These are phyloP conservation scores for Protodeltote pygarga DNA, from an alignment of 2,888 invertebrate species.

Conservation along the genomic window DNA sequence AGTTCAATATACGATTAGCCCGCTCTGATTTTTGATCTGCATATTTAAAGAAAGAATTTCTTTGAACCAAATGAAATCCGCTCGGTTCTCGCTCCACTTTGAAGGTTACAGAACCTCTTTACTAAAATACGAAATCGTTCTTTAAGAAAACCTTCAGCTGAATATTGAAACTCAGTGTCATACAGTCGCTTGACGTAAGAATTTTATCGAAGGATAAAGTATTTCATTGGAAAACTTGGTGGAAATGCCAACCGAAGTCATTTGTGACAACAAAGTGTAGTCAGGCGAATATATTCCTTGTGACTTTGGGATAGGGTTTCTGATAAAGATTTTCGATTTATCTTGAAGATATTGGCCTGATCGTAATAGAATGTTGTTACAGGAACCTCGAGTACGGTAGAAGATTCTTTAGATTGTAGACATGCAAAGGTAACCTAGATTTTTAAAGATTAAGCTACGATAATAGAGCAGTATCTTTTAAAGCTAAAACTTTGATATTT, in stretches of 20 bases:
- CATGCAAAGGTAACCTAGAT: too few species aligned
- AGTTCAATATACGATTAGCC: too few species aligned
- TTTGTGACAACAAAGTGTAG: slow-evolving; percentile 19
- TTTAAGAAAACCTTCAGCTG: slow-evolving; percentile 9
- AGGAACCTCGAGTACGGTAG: background rate
- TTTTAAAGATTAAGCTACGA: too few species aligned
- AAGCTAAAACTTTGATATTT: too few species aligned
- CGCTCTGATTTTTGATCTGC: too few species aligned
- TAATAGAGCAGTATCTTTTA: too few species aligned
- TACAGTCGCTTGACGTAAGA: slow-evolving; percentile 19
- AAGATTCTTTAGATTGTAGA: too few species aligned
- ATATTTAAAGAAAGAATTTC: too few species aligned
- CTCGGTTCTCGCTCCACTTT: too few species aligned
- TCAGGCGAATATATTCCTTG: slow-evolving; percentile 30
- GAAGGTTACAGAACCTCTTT: too few species aligned
- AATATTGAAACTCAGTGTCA: slow-evolving; percentile 36
- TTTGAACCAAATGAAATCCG: too few species aligned
- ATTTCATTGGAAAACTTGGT: slow-evolving; percentile 35
- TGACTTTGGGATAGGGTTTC: slow-evolving; percentile 8
- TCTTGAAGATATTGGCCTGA: background rate
- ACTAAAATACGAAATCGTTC: background rate
- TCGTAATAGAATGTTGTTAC: background rate
- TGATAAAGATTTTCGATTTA: background rate
- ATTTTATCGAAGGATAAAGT: slow-evolving; percentile 27
- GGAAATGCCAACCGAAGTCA: slow-evolving; percentile 25